phyloP scores from a whole-genome alignment of 2,113 vertebrate species.

The Craseonycteris thonglongyai region DNA sequence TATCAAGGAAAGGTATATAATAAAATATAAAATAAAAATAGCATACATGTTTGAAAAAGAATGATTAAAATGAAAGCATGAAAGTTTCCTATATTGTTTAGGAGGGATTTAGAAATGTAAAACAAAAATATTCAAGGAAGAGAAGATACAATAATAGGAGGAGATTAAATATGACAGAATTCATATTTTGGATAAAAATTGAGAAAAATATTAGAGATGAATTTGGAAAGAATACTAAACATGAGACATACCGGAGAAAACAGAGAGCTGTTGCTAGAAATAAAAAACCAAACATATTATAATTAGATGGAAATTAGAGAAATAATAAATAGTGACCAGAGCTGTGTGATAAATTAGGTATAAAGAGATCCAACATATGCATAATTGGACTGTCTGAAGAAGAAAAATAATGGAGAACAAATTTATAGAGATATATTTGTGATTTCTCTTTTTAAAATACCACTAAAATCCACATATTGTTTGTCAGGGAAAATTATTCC shows the following conservation, averaged over 20 bases:
- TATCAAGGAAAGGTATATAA: background rate
- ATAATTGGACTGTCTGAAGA: background rate
- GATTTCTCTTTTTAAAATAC: background rate
- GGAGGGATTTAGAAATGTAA: background rate
- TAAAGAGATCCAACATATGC: background rate
- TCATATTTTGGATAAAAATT: background rate
- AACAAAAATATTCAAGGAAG: background rate
- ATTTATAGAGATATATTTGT: background rate
- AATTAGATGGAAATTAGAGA: background rate
- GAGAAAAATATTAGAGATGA: background rate
- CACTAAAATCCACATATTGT: background rate
- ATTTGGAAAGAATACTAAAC: background rate
- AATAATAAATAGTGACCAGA: background rate
- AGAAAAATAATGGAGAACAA: background rate
- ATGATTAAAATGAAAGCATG: background rate
- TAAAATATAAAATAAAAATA: background rate
- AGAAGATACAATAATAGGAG: background rate
- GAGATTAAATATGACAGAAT: background rate
- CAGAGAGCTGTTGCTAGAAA: background rate
- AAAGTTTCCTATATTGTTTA: background rate
- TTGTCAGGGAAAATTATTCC: background rate
- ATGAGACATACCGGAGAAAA: background rate
- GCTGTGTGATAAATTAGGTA: background rate
- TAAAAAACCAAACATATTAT: background rate
- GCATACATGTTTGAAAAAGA: background rate